Conservation (phyloP, 2,113 vertebrate species). For the Hystrix cristata region DNA sequence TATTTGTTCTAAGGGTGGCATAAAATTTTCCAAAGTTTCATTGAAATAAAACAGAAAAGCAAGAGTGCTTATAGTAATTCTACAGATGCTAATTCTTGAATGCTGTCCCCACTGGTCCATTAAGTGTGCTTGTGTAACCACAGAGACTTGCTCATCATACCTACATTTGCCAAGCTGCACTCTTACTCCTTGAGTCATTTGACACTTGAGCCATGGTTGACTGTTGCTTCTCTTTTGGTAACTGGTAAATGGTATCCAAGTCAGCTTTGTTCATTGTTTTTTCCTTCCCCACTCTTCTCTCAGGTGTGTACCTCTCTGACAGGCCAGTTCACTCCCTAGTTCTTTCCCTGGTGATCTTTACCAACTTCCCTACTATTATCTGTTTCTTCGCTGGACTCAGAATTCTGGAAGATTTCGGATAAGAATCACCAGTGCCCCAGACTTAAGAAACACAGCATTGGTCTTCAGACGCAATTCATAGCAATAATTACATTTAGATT, state of each 20-base stretch:
- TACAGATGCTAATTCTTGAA: neutral
- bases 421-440: neutral
- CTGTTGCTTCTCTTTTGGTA: neutral
- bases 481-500: neutral
- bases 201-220: neutral
- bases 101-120: neutral
- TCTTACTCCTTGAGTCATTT: neutral
- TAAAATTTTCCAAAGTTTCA: neutral
- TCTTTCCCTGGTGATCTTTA: neutral
- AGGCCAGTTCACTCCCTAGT: neutral
- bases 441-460: neutral
- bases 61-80: neutral
- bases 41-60: conserved; percentile 34
- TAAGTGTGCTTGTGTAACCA: too few relatives aligned
- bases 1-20: neutral
- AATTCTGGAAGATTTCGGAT: neutral
- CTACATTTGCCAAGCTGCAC: neutral
- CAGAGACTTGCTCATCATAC: rapidly evolving
- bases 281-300: neutral
- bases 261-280: neutral
- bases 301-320: neutral
- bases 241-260: neutral
- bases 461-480: neutral
- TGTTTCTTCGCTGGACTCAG: neutral
- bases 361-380: neutral